These are phyloP conservation scores for Ligdia adustata DNA, from an alignment of 2,888 invertebrate species.

Conservation along the genomic window DNA sequence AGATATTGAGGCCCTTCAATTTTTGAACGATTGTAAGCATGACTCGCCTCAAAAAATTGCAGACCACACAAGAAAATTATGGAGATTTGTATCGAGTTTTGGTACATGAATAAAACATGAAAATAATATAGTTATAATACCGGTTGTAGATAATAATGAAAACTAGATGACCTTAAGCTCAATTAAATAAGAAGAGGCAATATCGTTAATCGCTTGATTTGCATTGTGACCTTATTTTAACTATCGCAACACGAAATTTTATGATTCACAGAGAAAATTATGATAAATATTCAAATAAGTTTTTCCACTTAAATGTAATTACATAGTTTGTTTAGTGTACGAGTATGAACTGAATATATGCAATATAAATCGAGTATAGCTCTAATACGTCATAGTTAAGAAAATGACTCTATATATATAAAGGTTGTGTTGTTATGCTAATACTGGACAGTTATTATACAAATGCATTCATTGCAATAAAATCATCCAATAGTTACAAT, in stretches of 20 bases:
- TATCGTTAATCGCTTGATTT: conserved; percentile 10
- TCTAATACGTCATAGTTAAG: too few relatives aligned
- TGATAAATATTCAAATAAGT: too few relatives aligned
- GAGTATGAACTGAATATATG: too few relatives aligned
- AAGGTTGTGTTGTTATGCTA: neutral
- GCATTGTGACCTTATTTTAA: conserved; percentile 13
- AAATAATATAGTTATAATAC: conserved; percentile 11
- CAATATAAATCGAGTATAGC: too few relatives aligned
- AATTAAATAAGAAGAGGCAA: conserved; percentile 19
- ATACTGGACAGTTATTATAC: neutral
- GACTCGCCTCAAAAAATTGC: conserved; percentile 27
- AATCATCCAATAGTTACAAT: conserved; percentile 4
- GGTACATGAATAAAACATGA: conserved; percentile 11
- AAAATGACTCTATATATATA: too few relatives aligned
- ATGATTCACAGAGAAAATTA: neutral
- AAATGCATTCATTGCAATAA: neutral
- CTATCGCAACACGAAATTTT: conserved; percentile 4
- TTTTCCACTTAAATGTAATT: too few relatives aligned
- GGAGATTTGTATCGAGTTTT: conserved; percentile 6
- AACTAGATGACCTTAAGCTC: conserved; percentile 28
- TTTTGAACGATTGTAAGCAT: conserved; percentile 32
- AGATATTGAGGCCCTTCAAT: conserved; percentile 31
- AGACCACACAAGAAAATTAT: conserved; percentile 8
- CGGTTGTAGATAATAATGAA: conserved; percentile 27
- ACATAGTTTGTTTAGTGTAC: too few relatives aligned